phyloP scores from a whole-genome alignment of 2,797 vertebrate genomes.

The Decapterus maruadsi region DNA sequence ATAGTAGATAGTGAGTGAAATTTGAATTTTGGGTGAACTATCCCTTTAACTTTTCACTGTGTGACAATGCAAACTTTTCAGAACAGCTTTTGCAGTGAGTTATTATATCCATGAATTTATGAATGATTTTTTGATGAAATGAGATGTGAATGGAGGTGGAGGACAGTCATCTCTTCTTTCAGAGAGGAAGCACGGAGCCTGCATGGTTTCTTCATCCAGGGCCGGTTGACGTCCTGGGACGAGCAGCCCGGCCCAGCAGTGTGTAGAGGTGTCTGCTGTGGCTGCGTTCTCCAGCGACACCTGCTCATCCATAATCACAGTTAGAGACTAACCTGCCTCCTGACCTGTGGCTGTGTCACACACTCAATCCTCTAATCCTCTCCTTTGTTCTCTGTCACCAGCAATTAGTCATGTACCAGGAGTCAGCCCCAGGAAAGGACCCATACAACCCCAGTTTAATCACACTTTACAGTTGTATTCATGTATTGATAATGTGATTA shows the following conservation, averaged over 20 bases:
- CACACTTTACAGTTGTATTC: conserved; percentile 1
- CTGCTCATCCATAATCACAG: conserved; percentile 76
- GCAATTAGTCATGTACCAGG: conserved; percentile 89
- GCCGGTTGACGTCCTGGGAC: too few species aligned
- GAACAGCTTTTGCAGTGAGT: neutral
- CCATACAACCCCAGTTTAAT: conserved; percentile 17
- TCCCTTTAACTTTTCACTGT: neutral
- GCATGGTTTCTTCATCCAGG: too few species aligned
- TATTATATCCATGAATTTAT: neutral
- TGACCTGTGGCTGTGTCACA: conserved; percentile 91
- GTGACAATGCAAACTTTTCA: neutral
- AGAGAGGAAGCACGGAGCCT: neutral
- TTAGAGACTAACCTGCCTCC: conserved; percentile 77
- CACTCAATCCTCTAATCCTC: conserved; percentile 91
- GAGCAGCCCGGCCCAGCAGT: conserved; percentile 16
- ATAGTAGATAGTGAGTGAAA: too few species aligned
- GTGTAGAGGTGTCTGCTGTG: neutral
- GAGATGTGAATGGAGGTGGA: neutral
- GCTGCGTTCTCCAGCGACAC: conserved; percentile 78
- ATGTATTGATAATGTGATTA: neutral
- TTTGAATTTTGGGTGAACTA: too few species aligned
- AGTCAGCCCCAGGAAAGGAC: conserved; percentile 69
- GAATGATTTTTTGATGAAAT: too few species aligned
- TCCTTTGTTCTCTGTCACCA: conserved; percentile 95
- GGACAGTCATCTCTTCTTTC: too few species aligned